Conservation (phyloP, 1,140 invertebrate genomes). For the Drosophila pachea region DNA sequence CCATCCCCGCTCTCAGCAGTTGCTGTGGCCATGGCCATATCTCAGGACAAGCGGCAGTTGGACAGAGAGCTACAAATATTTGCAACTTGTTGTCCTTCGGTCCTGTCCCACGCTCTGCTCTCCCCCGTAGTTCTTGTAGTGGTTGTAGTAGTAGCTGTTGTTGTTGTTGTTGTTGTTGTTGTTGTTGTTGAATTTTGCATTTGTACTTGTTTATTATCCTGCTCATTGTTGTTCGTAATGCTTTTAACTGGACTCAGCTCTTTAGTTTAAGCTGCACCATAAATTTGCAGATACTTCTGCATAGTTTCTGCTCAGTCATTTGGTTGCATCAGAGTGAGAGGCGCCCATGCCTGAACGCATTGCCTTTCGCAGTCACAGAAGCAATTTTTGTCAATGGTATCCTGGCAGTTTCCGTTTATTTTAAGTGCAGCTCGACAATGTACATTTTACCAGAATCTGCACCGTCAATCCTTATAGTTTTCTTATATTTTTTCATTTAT, state of each 20-base stretch:
- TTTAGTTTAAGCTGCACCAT: constrained; percentile 68
- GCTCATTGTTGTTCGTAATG: constrained; percentile 73
- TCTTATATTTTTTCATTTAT: too few species aligned
- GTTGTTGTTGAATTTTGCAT: constrained; percentile 26
- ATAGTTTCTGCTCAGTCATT: constrained; percentile 60
- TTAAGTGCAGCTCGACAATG: not conserved
- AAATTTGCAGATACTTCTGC: constrained; percentile 66
- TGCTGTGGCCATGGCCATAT: constrained; percentile 43
- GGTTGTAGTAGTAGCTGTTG: constrained; percentile 13
- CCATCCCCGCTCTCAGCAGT: not conserved
- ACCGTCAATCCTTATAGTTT: too few species aligned
- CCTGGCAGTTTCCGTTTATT: constrained; percentile 27
- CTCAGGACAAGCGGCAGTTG: constrained; percentile 64
- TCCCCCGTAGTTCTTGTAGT: constrained; percentile 46
- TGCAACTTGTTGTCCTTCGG: constrained; percentile 66
- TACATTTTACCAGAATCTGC: too few species aligned
- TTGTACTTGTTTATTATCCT: constrained; percentile 62
- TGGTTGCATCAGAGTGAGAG: constrained; percentile 19
- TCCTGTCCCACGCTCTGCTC: constrained; percentile 52
- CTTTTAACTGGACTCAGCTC: constrained; percentile 71
- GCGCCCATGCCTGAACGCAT: constrained; percentile 7
- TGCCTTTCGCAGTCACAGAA: constrained; percentile 17
- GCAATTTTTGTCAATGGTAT: constrained; percentile 32
- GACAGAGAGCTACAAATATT: constrained; percentile 59
- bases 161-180: not conserved